Percentiles rank a stretch among this genome's conserved stretches.
Conservation (phyloP, 2,888 invertebrate genomes). For the Alitta virens region DNA sequence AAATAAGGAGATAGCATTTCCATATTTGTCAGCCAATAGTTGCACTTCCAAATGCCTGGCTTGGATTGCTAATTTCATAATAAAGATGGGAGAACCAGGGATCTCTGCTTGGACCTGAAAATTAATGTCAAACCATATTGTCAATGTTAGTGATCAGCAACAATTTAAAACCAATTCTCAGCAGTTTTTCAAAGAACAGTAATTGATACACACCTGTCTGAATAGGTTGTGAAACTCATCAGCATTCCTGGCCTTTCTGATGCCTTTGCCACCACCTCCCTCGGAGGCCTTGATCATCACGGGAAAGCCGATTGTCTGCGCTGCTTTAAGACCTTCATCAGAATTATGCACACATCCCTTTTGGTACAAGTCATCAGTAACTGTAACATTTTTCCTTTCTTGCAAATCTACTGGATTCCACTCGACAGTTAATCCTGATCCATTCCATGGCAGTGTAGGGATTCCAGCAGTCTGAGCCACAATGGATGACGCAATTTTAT, state of each 20-base stretch:
- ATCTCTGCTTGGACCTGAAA: conserved; percentile 87
- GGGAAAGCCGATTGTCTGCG: conserved; percentile 86
- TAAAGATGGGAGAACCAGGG: conserved; percentile 97
- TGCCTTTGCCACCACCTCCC: conserved; percentile 99
- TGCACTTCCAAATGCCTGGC: conserved; percentile 98
- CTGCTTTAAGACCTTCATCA: conserved; percentile 75
- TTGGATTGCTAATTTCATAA: conserved; percentile 95
- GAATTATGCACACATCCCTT: conserved; percentile 83
- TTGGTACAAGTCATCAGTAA: conserved; percentile 86
- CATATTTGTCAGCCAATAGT: conserved; percentile 93
- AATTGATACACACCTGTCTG: conserved; percentile 64
- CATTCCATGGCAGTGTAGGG: conserved; percentile 98
- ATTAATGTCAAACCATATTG: too few relatives aligned
- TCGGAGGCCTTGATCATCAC: conserved; percentile 99
- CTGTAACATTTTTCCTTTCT: conserved; percentile 72
- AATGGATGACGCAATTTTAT: conserved; percentile 98
- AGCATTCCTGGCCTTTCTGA: conserved; percentile 85
- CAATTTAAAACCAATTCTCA: too few relatives aligned
- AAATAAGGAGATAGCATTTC: conserved; percentile 95
- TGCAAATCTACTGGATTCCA: conserved; percentile 63
- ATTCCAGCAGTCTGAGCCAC: conserved; percentile 98
- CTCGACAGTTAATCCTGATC: conserved; percentile 79
- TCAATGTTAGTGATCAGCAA: too few relatives aligned
- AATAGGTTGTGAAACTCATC: conserved; percentile 91
- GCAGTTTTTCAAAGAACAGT: too few relatives aligned